Percentiles rank a stretch among this genome's conserved stretches.
Evolutionary conservation across 1,140 invertebrate species (phyloP).

Genomic region (Triops cancriformis): DNA sequence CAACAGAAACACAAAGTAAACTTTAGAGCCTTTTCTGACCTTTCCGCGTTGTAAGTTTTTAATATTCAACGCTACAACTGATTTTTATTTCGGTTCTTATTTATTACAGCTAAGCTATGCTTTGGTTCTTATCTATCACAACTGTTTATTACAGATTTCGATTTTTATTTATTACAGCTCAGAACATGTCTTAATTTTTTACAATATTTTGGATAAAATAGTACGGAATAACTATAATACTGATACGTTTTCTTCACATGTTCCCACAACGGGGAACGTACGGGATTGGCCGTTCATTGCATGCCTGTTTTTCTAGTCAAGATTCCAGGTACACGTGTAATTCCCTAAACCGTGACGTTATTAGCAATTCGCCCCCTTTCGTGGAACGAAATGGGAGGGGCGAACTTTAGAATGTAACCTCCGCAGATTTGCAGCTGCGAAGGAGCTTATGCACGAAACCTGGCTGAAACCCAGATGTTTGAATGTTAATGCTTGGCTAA

Average conservation of each 20-base stretch:
- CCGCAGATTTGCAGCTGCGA: neutral
- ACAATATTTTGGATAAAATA: neutral
- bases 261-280: neutral
- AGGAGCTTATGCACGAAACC: neutral
- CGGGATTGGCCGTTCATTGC: neutral
- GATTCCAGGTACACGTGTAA: neutral
- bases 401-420: neutral
- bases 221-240: neutral
- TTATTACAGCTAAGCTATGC: too few species aligned
- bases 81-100: too few species aligned
- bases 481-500: too few species aligned
- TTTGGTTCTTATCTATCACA: too few species aligned
- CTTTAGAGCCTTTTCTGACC: neutral
- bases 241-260: constrained; percentile 7
- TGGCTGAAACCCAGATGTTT: too few species aligned
- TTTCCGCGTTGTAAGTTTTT: too few species aligned
- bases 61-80: neutral
- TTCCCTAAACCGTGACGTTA: neutral
- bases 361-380: neutral
- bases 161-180: too few species aligned
- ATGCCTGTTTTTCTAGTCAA: neutral
- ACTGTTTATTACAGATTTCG: too few species aligned
- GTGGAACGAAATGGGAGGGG: neutral
- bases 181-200: too few species aligned
- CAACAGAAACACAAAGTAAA: constrained; percentile 87